phyloP scores from a whole-genome alignment of 2,888 invertebrate species.

The Pomacea canaliculata region DNA sequence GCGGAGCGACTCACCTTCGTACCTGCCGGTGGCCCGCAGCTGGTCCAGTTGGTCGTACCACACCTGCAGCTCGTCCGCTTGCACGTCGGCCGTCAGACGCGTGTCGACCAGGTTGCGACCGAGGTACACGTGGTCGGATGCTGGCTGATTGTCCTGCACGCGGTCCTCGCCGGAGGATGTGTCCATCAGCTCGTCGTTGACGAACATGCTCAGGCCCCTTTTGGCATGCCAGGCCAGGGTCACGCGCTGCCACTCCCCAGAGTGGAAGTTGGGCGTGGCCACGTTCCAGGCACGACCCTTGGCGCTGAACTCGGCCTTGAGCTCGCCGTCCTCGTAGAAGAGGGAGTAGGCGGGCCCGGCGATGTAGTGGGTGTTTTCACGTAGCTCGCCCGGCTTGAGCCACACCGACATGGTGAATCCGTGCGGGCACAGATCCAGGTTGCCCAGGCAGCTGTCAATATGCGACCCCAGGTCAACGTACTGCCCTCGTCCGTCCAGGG shows the following conservation, averaged over 20 bases:
- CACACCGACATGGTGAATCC: constrained; percentile 58
- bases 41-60: constrained; percentile 62
- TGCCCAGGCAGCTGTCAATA: constrained; percentile 59
- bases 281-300: constrained; percentile 55
- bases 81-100: constrained; percentile 46
- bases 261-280: constrained; percentile 41
- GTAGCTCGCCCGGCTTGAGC: constrained; percentile 50
- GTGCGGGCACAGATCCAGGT: constrained; percentile 58
- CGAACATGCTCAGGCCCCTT: constrained; percentile 59
- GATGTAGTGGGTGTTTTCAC: constrained; percentile 56
- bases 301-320: constrained; percentile 53
- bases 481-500: constrained; percentile 59
- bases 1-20: constrained; percentile 42
- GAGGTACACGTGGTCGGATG: constrained; percentile 43
- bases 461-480: constrained; percentile 63
- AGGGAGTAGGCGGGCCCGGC: constrained; percentile 61
- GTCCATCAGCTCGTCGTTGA: constrained; percentile 51
- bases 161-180: constrained; percentile 24
- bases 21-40: constrained; percentile 43
- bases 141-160: constrained; percentile 40
- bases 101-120: constrained; percentile 47
- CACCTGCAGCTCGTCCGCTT: constrained; percentile 65
- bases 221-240: constrained; percentile 64
- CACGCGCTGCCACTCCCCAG: constrained; percentile 60
- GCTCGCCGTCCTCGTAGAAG: constrained; percentile 55